Percentiles rank a stretch among this genome's conserved stretches.
phyloP scores from a whole-genome alignment of 2,888 invertebrate species.

The Cinara cedri region DNA sequence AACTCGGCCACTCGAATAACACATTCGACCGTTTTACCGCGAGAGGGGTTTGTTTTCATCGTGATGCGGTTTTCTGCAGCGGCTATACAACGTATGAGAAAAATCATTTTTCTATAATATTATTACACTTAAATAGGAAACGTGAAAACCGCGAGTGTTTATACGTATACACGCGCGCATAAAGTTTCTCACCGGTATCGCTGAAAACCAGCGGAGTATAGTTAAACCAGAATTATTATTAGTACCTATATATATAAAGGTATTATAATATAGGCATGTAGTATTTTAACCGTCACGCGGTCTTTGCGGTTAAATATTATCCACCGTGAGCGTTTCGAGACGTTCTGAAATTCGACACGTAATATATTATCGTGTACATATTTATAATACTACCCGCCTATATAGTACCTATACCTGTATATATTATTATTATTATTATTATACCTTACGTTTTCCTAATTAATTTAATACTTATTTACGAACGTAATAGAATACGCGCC shows the following conservation, averaged over 20 bases:
- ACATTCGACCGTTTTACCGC: too few species aligned
- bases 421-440: too few species aligned
- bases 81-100: neutral
- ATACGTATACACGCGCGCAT: neutral
- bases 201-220: slow-evolving; percentile 42
- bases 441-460: slow-evolving; percentile 41
- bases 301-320: slow-evolving; percentile 27
- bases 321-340: slow-evolving; percentile 24
- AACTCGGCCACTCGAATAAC: too few species aligned
- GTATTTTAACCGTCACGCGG: slow-evolving; percentile 3
- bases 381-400: neutral
- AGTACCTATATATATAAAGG: too few species aligned
- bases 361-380: neutral
- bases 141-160: slow-evolving; percentile 1
- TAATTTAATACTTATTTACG: slow-evolving; percentile 44
- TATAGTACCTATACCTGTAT: neutral
- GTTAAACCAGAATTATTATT: neutral
- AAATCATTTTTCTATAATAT: neutral
- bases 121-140: neutral
- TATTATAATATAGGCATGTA: too few species aligned
- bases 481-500: slow-evolving; percentile 28
- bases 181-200: slow-evolving; percentile 52
- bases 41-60: neutral
- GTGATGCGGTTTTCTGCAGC: neutral
- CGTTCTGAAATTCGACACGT: slow-evolving; percentile 24